These are phyloP conservation scores for Cataglyphis rosenhaueri DNA, from an alignment of 2,888 invertebrate genomes.

Conservation along the genomic window DNA sequence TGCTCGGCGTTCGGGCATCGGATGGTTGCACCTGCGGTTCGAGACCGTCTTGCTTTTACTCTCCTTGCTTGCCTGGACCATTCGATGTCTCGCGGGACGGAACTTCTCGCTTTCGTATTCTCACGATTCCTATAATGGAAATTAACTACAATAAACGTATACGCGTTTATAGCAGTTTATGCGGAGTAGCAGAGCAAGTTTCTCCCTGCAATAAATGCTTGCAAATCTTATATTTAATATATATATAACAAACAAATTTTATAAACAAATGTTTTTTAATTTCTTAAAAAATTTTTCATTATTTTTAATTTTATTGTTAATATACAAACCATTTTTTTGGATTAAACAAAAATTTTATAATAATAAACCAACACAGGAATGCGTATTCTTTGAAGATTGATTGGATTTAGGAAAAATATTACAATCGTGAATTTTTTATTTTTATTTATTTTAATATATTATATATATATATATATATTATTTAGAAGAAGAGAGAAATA, in stretches of 20 bases:
- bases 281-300: neutral
- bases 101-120: slow-evolving; percentile 37
- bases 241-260: neutral
- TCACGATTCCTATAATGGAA: slow-evolving; percentile 37
- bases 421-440: neutral
- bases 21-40: slow-evolving; percentile 58
- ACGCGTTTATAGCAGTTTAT: neutral
- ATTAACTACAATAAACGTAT: neutral
- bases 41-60: slow-evolving; percentile 42
- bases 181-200: neutral
- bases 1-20: slow-evolving; percentile 43
- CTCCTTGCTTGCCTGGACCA: neutral
- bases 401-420: neutral
- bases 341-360: slow-evolving; percentile 3
- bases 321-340: neutral
- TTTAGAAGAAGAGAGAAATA: neutral
- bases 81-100: slow-evolving; percentile 38
- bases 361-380: neutral
- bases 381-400: neutral
- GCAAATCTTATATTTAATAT: slow-evolving; percentile 14
- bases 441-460: neutral
- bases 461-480: neutral
- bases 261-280: neutral
- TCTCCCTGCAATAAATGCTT: slow-evolving; percentile 3
- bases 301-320: neutral